phyloP scores from a whole-genome alignment of 2,113 vertebrate species.

The Noctilio leporinus region DNA sequence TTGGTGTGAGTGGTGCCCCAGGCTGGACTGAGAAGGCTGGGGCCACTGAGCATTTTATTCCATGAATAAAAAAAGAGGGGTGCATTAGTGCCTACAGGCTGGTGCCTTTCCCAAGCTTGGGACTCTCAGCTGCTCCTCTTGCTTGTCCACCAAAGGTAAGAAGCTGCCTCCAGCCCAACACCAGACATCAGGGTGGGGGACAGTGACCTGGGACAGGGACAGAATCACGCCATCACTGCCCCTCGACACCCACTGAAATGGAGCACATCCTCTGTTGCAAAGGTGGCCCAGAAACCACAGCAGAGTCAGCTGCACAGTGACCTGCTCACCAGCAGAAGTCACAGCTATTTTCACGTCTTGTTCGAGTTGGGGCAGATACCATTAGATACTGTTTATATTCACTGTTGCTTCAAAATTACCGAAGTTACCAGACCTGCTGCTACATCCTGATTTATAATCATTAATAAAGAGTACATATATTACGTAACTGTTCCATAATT shows the following conservation, averaged over 20 bases:
- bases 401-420: neutral
- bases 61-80: neutral
- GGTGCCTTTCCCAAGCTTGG: neutral
- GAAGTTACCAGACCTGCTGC: neutral
- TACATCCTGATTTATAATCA: neutral
- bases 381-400: neutral
- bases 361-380: neutral
- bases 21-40: neutral
- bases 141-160: fast-evolving
- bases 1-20: fast-evolving
- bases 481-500: fast-evolving
- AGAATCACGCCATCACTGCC: neutral
- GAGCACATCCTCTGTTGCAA: neutral
- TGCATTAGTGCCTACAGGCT: neutral
- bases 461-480: neutral
- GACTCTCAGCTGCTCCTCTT: neutral
- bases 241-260: neutral
- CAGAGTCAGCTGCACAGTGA: no score
- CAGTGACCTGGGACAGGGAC: fast-evolving
- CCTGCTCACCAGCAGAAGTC: neutral
- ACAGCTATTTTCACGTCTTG: neutral
- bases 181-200: neutral
- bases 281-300: neutral
- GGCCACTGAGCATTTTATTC: neutral
- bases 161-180: neutral